Evolutionary conservation across 2,888 invertebrate species (phyloP), one percentile per base, ranked within the genome.

Genomic region (Dryococelus australis): DNA sequence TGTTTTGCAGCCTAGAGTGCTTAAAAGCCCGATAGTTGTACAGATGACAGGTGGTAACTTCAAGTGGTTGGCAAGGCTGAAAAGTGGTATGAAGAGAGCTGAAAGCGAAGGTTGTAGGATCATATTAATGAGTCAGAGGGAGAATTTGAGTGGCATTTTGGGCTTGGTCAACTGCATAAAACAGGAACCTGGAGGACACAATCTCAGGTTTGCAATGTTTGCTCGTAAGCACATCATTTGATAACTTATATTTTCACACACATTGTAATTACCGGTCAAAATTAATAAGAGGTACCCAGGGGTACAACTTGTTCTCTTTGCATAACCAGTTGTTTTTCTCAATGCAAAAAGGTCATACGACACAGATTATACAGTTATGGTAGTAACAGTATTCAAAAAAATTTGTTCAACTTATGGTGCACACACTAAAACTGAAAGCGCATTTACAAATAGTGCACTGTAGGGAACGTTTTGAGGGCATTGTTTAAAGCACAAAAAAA

Each of bases 141-240:
- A 96, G 86, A 93, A 94, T 2, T 93, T 95, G 9, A 97, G 94
- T 91, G 99, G 99, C n/a, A 93, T 98, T 0, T 91, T 98, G 35
- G 99, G 99, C n/a, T 92, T 98, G 87, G 95, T 97, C 0, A 98
- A 98, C 90, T 98, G 98, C 92, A 91, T 99, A 43, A 94, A 96
- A 88, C 96, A 94, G 90, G 98, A 98, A 91, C 95, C 96, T 0
- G 96, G 96, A 89, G 96, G 97, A 85, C 94, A 93, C 20, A 92
- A 91, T 89, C 91, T 94, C 43, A 92, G 94, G 92, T 93, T 89
- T 35, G 84, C 28, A 9, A 65, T 16, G 13, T 65, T 65, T 51
- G 51, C 12, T 51, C 8, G 12, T 51, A 20, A 16, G 27, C 43
- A 16, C 27, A n/a, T 9, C 84, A 35, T 13, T 13, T 27, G 10